Conservation (phyloP, 2,888 invertebrate species). For the Subacronicta megacephala region DNA sequence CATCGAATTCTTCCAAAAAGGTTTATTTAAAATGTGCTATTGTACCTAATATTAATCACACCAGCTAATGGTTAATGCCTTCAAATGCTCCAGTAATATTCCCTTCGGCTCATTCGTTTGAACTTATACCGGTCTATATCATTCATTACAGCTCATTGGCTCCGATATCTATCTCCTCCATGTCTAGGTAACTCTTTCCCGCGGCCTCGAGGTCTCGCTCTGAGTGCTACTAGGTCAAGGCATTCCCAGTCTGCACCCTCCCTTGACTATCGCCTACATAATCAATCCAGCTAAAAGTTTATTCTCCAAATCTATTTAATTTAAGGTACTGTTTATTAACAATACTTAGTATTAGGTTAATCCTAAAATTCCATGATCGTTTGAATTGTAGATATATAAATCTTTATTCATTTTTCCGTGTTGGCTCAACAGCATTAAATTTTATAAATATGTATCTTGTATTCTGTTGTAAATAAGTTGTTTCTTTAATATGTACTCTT, state of each 20-base stretch:
- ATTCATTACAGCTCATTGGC: constrained; percentile 38
- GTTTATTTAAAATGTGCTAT: neutral
- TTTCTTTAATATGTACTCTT: too few species aligned
- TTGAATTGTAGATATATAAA: too few species aligned
- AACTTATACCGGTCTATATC: constrained; percentile 13
- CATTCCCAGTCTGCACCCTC: constrained; percentile 10
- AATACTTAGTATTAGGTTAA: too few species aligned
- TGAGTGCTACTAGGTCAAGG: constrained; percentile 40
- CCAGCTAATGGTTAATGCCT: neutral
- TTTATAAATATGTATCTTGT: too few species aligned
- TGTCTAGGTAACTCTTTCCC: constrained; percentile 15
- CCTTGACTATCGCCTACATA: constrained; percentile 7
- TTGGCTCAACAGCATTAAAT: too few species aligned
- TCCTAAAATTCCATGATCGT: too few species aligned
- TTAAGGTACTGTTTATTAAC: neutral
- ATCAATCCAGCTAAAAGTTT: neutral
- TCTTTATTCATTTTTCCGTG: too few species aligned
- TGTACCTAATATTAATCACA: neutral
- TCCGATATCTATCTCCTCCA: constrained; percentile 17
- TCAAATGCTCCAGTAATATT: neutral
- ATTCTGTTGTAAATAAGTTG: too few species aligned
- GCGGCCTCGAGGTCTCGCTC: constrained; percentile 28
- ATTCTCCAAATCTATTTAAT: neutral
- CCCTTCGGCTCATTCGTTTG: constrained; percentile 24
- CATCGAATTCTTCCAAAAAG: too few species aligned